Evolutionary conservation across 64 coral and sea anemone species (phyloP).

Genomic region (Platygyra sinensis): DNA sequence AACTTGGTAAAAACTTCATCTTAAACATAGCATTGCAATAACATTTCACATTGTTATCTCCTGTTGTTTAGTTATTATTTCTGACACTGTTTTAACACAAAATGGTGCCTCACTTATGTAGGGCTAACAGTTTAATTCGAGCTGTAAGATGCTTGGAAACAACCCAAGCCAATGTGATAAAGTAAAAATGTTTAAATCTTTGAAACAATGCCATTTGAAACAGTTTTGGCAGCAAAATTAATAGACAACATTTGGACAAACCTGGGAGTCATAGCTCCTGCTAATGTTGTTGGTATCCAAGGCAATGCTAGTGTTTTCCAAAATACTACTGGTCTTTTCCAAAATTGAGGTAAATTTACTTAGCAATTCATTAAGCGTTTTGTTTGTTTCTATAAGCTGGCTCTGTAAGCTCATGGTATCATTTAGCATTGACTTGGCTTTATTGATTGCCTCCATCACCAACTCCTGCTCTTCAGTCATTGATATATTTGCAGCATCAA

Average conservation of each 20-base stretch:
- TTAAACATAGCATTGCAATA: no score
- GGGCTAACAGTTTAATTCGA: no score
- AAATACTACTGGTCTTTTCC: conserved; percentile 41
- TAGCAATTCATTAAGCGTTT: conserved; percentile 67
- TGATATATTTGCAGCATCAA: conserved; percentile 50
- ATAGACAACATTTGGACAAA: conserved; percentile 2
- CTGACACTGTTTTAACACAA: no score
- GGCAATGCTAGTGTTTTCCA: conserved; percentile 53
- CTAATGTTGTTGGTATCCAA: conserved; percentile 60
- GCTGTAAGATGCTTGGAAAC: background rate
- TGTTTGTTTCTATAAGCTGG: conserved; percentile 43
- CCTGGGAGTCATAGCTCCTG: conserved; percentile 69
- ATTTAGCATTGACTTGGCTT: conserved; percentile 55
- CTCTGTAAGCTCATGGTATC: conserved; percentile 53
- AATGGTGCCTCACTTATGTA: no score
- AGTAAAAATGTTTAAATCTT: no score
- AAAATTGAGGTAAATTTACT: conserved; percentile 61
- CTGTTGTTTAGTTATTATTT: no score
- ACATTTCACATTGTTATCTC: no score
- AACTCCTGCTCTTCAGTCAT: conserved; percentile 46
- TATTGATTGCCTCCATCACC: conserved; percentile 4
- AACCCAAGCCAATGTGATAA: no score
- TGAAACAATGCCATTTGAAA: no score
- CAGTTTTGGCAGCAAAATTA: background rate
- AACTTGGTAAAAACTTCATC: no score